phyloP scores from a whole-genome alignment of 2,113 vertebrate genomes.

The Pitta sordida region DNA sequence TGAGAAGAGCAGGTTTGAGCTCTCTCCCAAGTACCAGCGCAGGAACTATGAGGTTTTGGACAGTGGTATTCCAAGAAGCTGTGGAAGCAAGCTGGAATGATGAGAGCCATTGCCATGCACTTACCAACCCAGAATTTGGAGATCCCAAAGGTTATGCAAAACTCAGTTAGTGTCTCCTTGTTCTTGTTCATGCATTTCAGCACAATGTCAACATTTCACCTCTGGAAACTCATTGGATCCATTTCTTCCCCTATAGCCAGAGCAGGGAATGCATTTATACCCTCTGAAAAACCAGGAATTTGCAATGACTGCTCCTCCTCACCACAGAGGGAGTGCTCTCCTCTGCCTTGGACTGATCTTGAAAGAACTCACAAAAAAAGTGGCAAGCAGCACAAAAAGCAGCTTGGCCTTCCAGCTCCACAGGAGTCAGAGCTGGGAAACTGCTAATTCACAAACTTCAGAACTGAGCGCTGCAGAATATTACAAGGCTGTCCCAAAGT shows the following conservation, averaged over 20 bases:
- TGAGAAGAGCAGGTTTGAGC: neutral
- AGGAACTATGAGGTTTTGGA: neutral
- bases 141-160: neutral
- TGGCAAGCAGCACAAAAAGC: neutral
- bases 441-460: neutral
- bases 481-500: neutral
- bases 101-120: neutral
- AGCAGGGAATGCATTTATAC: neutral
- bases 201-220: neutral
- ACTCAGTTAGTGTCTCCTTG: neutral
- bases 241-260: neutral
- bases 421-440: neutral
- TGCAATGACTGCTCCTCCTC: neutral
- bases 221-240: neutral
- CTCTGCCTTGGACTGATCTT: neutral
- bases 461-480: neutral
- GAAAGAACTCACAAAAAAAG: neutral
- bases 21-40: neutral
- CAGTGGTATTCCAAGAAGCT: neutral
- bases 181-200: neutral
- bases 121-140: neutral
- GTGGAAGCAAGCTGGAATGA: neutral
- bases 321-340: accelerated
- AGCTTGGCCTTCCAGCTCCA: neutral
- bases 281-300: neutral